These are phyloP conservation scores for Barypeithes pellucidus DNA, from an alignment of 2,888 invertebrate genomes.

Conservation along the genomic window DNA sequence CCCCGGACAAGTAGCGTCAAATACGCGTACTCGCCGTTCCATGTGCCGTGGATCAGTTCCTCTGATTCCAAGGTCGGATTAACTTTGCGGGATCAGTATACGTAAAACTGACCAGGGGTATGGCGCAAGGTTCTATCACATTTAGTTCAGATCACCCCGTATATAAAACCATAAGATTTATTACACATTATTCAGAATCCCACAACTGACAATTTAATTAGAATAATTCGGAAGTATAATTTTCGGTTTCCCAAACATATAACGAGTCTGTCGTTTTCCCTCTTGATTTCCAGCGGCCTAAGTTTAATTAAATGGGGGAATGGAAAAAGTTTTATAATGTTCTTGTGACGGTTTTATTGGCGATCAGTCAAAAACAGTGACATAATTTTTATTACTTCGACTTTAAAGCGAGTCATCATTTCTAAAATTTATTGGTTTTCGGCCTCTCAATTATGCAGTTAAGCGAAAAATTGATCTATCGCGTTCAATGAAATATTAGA, in stretches of 20 bases:
- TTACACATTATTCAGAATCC: slow-evolving; percentile 6
- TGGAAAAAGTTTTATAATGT: slow-evolving; percentile 20
- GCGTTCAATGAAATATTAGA: too few species aligned
- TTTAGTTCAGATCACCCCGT: neutral
- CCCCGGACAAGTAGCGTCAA: too few species aligned
- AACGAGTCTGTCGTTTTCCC: slow-evolving; percentile 18
- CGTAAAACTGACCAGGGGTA: too few species aligned
- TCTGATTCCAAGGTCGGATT: too few species aligned
- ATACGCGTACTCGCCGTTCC: too few species aligned
- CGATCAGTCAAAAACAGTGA: slow-evolving; percentile 23
- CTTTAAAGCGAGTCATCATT: slow-evolving; percentile 18
- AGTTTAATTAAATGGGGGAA: slow-evolving; percentile 26
- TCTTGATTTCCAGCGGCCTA: slow-evolving; percentile 10
- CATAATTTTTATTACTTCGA: slow-evolving; percentile 19
- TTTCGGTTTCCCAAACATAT: slow-evolving; percentile 14
- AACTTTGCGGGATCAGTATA: too few species aligned
- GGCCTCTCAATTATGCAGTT: too few species aligned
- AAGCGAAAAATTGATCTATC: too few species aligned
- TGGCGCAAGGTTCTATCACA: too few species aligned
- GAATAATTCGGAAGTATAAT: slow-evolving; percentile 29
- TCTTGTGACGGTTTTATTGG: slow-evolving; percentile 24
- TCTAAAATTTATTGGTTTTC: slow-evolving; percentile 4
- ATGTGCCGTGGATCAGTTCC: too few species aligned
- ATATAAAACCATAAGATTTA: neutral
- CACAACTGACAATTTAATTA: slow-evolving; percentile 27